Evolutionary conservation across 2,797 vertebrate genomes (phyloP).

Genomic region (Sciurus vulgaris): DNA sequence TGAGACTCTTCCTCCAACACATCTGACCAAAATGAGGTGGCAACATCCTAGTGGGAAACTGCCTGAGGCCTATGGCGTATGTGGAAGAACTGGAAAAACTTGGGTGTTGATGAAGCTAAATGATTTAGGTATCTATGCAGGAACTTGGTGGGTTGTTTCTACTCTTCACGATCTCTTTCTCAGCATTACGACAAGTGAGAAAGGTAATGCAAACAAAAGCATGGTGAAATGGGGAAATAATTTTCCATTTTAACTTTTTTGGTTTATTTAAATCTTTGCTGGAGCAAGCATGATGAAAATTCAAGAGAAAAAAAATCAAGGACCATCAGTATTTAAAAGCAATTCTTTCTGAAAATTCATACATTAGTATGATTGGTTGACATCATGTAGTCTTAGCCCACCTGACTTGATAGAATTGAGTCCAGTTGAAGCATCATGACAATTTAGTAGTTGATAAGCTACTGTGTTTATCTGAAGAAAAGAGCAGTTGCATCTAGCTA

Average conservation of each 20-base stretch:
- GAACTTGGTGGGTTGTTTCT: neutral
- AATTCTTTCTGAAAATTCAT: slow-evolving; percentile 11
- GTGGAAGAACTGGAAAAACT: slow-evolving; percentile 59
- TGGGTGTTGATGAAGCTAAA: slow-evolving; percentile 20
- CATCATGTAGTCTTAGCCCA: neutral
- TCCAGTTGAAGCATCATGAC: neutral
- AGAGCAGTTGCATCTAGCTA: neutral
- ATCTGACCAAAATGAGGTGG: neutral
- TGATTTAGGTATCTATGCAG: slow-evolving; percentile 1
- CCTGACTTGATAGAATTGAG: neutral
- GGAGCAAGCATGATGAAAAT: neutral
- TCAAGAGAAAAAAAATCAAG: neutral
- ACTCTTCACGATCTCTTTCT: slow-evolving; percentile 1
- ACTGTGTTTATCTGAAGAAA: slow-evolving; percentile 21
- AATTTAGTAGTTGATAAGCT: slow-evolving; percentile 27
- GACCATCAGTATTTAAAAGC: slow-evolving; percentile 22
- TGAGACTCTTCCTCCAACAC: neutral
- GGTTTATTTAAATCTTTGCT: neutral
- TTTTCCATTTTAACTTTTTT: neutral
- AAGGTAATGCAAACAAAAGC: neutral
- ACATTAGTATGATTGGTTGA: neutral
- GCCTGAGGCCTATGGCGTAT: neutral
- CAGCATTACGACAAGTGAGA: neutral
- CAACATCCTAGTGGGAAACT: neutral
- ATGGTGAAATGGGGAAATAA: neutral